Evolutionary conservation across 2,888 invertebrate genomes (phyloP).

Genomic region (Harpagoxenus sublaevis): DNA sequence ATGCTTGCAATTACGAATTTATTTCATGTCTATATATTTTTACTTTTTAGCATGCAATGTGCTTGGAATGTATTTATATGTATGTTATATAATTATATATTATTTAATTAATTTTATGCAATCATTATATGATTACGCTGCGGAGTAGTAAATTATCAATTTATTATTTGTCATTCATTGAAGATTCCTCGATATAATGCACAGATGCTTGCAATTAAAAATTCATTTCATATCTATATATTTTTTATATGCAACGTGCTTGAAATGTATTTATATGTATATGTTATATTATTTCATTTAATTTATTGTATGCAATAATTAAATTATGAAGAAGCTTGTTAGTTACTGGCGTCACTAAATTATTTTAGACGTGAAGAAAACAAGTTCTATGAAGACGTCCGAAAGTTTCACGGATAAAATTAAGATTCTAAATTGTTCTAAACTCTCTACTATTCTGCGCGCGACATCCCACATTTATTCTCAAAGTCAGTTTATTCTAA

Average conservation of each 20-base stretch:
- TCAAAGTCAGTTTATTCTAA: neutral
- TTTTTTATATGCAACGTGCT: too few relatives aligned
- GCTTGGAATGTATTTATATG: too few relatives aligned
- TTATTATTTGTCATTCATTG: too few relatives aligned
- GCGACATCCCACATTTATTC: neutral
- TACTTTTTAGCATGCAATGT: neutral
- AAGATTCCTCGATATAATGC: too few relatives aligned
- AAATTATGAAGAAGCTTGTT: neutral
- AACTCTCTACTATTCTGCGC: neutral
- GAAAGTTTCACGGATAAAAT: neutral
- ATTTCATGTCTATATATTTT: neutral
- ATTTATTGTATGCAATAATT: slow-evolving; percentile 1
- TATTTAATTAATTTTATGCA: too few relatives aligned
- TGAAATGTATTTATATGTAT: too few relatives aligned
- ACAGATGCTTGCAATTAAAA: too few relatives aligned
- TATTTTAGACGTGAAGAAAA: neutral
- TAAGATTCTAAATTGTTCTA: neutral
- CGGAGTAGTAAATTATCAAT: too few relatives aligned
- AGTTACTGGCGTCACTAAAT: neutral
- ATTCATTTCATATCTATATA: too few relatives aligned
- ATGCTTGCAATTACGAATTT: neutral
- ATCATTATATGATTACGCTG: too few relatives aligned
- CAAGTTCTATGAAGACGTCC: neutral
- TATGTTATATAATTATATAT: too few relatives aligned
- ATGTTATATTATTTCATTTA: neutral